A percentile compares a stretch with the other conserved stretches of the same genome.
phyloP scores from a whole-genome alignment of 2,888 invertebrate genomes.

The Cryptocephalus primarius region DNA sequence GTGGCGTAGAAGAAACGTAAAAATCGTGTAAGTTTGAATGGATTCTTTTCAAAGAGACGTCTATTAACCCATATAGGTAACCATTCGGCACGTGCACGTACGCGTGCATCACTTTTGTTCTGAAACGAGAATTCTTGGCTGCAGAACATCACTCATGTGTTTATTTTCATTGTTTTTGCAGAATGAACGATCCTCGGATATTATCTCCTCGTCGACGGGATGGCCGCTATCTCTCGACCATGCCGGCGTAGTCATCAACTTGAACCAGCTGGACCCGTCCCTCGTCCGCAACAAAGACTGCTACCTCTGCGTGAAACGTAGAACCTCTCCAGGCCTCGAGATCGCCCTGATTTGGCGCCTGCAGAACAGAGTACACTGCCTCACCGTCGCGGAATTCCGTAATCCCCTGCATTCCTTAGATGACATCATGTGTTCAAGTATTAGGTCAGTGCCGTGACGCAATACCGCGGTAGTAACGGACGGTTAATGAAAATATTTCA shows the following conservation, averaged over 20 bases:
- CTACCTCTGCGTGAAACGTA: conserved; percentile 47
- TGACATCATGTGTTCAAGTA: conserved; percentile 32
- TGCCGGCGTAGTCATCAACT: conserved; percentile 50
- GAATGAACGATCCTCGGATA: conserved; percentile 41
- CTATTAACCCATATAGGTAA: too few species aligned
- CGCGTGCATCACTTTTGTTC: too few species aligned
- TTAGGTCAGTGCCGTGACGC: conserved; percentile 27
- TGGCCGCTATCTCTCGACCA: conserved; percentile 55
- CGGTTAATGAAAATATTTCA: too few species aligned
- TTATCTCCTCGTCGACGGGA: conserved; percentile 41
- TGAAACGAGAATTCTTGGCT: too few species aligned
- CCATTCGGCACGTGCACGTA: too few species aligned
- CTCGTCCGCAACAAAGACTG: conserved; percentile 51
- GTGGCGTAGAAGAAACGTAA: too few species aligned
- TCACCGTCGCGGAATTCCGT: conserved; percentile 29
- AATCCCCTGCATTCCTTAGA: conserved; percentile 25
- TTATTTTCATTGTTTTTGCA: conserved; percentile 31
- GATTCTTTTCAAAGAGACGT: too few species aligned
- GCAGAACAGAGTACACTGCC: conserved; percentile 25
- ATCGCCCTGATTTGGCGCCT: conserved; percentile 31
- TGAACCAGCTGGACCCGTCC: conserved; percentile 51
- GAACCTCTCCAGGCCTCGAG: conserved; percentile 20
- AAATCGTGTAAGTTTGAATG: too few species aligned
- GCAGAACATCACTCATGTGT: too few species aligned
- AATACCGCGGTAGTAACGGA: too few species aligned